Percentiles rank a stretch among this genome's conserved stretches.
phyloP scores from a whole-genome alignment of 1,140 invertebrate genomes.

The Papilio polyxenes region DNA sequence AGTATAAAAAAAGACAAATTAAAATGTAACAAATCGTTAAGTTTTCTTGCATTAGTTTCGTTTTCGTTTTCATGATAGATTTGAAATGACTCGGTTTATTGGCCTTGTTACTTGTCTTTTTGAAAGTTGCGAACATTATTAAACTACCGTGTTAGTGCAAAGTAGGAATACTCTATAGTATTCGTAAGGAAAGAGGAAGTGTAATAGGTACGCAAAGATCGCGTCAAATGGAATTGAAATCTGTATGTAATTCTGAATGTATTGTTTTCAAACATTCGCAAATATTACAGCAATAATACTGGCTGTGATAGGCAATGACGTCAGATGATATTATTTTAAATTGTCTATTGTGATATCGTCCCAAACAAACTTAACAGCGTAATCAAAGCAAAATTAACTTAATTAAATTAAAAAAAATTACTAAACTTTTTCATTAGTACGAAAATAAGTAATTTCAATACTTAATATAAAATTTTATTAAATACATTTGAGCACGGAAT shows the following conservation, averaged over 20 bases:
- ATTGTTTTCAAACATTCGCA: neutral
- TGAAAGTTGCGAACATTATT: neutral
- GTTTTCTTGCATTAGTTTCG: neutral
- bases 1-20: neutral
- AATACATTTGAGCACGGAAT: neutral
- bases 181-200: neutral
- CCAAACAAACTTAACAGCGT: neutral
- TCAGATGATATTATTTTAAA: neutral
- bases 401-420: neutral
- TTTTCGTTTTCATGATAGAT: neutral
- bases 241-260: neutral
- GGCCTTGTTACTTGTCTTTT: neutral
- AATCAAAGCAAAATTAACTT: neutral
- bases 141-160: neutral
- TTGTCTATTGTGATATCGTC: slow-evolving; percentile 5
- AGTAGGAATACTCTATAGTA: neutral
- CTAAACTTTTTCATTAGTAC: neutral
- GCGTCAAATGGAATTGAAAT: neutral
- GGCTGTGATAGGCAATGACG: neutral
- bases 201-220: neutral
- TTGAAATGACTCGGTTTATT: slow-evolving; percentile 1
- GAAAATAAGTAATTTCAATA: neutral
- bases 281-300: neutral
- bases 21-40: neutral
- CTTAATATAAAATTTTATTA: neutral